Percentiles rank a stretch among this genome's conserved stretches.
Conservation (phyloP, 2,797 vertebrate genomes). For the Galaxias olidus region DNA sequence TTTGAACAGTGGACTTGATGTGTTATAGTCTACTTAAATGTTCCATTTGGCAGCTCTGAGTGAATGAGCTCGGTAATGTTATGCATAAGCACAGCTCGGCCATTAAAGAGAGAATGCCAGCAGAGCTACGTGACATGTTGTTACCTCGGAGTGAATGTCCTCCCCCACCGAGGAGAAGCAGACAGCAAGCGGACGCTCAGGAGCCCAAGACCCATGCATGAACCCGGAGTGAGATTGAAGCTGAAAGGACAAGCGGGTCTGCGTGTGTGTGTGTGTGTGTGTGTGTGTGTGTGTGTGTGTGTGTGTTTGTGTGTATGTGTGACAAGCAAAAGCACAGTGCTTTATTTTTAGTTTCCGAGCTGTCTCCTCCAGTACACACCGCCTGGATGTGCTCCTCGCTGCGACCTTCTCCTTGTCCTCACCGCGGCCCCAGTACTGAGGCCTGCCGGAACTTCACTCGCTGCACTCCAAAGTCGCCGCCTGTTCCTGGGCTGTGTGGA, state of each 20-base stretch:
- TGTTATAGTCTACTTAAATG: slow-evolving; percentile 1
- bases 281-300: slow-evolving; percentile 1
- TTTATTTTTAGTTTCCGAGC: slow-evolving; percentile 45
- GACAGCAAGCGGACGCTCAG: background rate
- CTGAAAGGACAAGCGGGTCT: slow-evolving; percentile 17
- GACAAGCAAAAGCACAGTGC: slow-evolving; percentile 51
- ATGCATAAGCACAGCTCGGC: background rate
- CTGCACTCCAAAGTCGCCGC: slow-evolving; percentile 17
- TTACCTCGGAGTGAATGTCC: slow-evolving; percentile 14
- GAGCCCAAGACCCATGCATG: background rate
- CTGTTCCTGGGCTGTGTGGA: slow-evolving; percentile 4
- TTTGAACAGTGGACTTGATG: slow-evolving; percentile 4
- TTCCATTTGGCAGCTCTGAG: background rate
- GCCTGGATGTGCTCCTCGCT: slow-evolving; percentile 25
- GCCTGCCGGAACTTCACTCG: slow-evolving; percentile 9
- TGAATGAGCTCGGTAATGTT: slow-evolving; percentile 24
- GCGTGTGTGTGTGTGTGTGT: background rate
- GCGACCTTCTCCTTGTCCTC: no score
- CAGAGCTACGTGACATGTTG: slow-evolving; percentile 4
- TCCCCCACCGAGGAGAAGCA: background rate
- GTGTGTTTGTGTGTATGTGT: background rate
- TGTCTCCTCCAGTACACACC: slow-evolving; percentile 37
- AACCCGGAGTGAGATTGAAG: slow-evolving; percentile 18
- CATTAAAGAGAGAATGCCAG: slow-evolving; percentile 8
- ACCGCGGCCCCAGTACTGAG: no score